phyloP scores from a whole-genome alignment of 2,113 vertebrate species.

The Phrynosoma platyrhinos region DNA sequence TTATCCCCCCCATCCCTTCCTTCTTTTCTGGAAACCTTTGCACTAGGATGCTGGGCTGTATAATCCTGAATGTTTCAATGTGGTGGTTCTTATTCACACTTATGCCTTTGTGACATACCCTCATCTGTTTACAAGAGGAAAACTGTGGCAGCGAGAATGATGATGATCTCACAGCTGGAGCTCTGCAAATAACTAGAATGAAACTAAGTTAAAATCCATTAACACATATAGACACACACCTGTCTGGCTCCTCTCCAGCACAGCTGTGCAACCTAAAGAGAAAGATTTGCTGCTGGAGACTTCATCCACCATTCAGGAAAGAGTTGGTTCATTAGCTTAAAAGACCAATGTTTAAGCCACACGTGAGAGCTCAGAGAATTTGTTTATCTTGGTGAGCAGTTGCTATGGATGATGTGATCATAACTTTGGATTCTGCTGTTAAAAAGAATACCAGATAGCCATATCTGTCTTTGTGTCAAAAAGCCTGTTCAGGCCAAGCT shows the following conservation, averaged over 20 bases:
- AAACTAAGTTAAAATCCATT: constrained; percentile 28
- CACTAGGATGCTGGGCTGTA: not conserved
- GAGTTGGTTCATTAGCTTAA: constrained; percentile 22
- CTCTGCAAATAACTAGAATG: constrained; percentile 26
- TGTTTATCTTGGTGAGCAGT: constrained; percentile 14
- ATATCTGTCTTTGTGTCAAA: not conserved
- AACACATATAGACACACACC: not conserved
- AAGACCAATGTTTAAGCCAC: not conserved
- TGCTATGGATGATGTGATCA: not conserved
- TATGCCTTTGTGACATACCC: not conserved
- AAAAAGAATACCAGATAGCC: not conserved
- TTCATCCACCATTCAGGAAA: not conserved
- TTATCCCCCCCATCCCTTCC: not conserved
- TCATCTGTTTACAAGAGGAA: not conserved
- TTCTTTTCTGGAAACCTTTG: not conserved
- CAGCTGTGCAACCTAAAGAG: constrained; percentile 16
- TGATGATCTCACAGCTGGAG: constrained; percentile 1
- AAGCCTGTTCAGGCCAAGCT: too few species aligned
- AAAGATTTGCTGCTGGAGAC: not conserved
- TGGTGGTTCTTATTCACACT: not conserved
- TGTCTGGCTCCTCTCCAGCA: constrained; percentile 10
- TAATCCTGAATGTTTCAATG: not conserved
- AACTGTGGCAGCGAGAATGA: not conserved
- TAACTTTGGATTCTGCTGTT: not conserved
- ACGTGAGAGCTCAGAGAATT: not conserved